Evolutionary conservation across 2,888 invertebrate species (phyloP).

Genomic region (Lordiphosa fenestrarum): DNA sequence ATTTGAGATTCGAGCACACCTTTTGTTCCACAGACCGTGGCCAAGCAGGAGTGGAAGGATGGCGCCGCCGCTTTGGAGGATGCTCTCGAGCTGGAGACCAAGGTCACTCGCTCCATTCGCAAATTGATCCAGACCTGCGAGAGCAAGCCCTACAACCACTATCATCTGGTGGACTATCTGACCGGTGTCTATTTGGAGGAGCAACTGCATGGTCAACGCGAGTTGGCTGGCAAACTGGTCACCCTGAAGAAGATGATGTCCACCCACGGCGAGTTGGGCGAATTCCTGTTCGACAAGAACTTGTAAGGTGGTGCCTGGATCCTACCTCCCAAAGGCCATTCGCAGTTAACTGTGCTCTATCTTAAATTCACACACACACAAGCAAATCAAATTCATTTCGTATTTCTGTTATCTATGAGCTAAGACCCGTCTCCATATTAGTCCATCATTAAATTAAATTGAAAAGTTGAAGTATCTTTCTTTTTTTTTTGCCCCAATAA

Average conservation of each 20-base stretch:
- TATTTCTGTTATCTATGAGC: slow-evolving; percentile 46
- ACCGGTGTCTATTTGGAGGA: slow-evolving; percentile 89
- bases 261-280: slow-evolving; percentile 86
- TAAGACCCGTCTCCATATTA: slow-evolving; percentile 22
- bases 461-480: slow-evolving; percentile 16
- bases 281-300: slow-evolving; percentile 90
- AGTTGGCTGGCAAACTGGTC: slow-evolving; percentile 89
- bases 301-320: slow-evolving; percentile 57
- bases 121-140: slow-evolving; percentile 88
- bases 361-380: slow-evolving; percentile 42
- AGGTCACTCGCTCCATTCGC: slow-evolving; percentile 89
- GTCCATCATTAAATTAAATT: slow-evolving; percentile 40
- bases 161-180: slow-evolving; percentile 89
- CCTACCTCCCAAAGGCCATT: slow-evolving; percentile 20
- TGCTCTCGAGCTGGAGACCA: slow-evolving; percentile 88
- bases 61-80: slow-evolving; percentile 87
- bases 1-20: neutral
- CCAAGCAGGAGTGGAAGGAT: slow-evolving; percentile 76
- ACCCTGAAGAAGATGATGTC: slow-evolving; percentile 87
- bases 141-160: slow-evolving; percentile 84
- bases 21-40: slow-evolving; percentile 78
- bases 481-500: slow-evolving; percentile 43
- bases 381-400: slow-evolving; percentile 31
- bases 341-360: slow-evolving; percentile 39
- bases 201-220: slow-evolving; percentile 92